Percentiles rank a stretch among this genome's conserved stretches.
phyloP scores from a whole-genome alignment of 1,140 invertebrate genomes.

The Stegodyphus mimosarum region DNA sequence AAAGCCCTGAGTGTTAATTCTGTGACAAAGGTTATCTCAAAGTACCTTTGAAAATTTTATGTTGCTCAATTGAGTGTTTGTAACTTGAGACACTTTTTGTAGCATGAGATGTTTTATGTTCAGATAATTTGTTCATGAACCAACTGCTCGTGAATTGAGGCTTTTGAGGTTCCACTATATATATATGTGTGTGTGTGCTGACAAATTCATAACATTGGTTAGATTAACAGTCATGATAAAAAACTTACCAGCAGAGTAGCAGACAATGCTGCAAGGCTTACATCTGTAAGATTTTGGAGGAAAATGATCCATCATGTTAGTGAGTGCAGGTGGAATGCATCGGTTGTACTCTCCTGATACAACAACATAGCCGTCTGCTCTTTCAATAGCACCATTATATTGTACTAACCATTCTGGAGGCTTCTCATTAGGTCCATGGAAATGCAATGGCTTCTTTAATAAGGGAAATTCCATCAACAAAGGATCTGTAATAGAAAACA shows the following conservation, averaged over 20 bases:
- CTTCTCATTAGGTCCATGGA: constrained; percentile 65
- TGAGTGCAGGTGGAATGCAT: constrained; percentile 68
- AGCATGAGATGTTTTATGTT: too few relatives aligned
- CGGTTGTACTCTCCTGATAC: constrained; percentile 71
- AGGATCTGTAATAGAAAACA: constrained; percentile 66
- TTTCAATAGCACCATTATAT: constrained; percentile 66
- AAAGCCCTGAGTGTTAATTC: too few relatives aligned
- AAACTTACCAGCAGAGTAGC: constrained; percentile 69
- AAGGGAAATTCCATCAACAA: constrained; percentile 67
- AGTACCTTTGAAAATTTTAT: too few relatives aligned
- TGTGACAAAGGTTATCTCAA: too few relatives aligned
- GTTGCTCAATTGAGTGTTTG: too few relatives aligned
- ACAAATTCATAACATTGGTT: too few relatives aligned
- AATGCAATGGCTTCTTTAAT: constrained; percentile 66
- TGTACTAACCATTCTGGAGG: constrained; percentile 68
- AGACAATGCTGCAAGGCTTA: constrained; percentile 70
- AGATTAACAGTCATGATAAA: neutral
- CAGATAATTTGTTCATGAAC: neutral
- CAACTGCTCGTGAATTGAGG: too few relatives aligned
- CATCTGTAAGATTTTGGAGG: constrained; percentile 67
- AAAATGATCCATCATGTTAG: constrained; percentile 71
- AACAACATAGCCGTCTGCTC: constrained; percentile 70
- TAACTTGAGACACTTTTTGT: too few relatives aligned
- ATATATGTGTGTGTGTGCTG: too few relatives aligned
- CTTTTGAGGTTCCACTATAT: too few relatives aligned